These are phyloP conservation scores for Chaenocephalus aceratus DNA, from an alignment of 2,113 vertebrate species.

Conservation along the genomic window DNA sequence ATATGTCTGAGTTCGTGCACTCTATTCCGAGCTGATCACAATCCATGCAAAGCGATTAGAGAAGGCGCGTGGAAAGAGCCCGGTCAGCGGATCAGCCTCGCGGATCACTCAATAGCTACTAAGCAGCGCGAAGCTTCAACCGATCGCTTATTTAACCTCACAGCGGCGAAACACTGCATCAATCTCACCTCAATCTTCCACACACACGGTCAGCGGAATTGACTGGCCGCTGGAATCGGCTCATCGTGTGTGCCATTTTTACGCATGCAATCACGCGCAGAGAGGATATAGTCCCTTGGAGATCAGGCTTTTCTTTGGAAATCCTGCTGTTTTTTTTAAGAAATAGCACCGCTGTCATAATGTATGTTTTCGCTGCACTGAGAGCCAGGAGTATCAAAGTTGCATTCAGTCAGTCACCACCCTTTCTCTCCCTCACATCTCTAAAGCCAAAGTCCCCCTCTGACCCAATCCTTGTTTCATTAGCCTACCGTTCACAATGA, in stretches of 20 bases:
- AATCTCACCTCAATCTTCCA: slow-evolving; percentile 49
- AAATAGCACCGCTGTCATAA: slow-evolving; percentile 15
- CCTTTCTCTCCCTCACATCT: slow-evolving; percentile 22
- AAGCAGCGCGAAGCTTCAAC: slow-evolving; percentile 44
- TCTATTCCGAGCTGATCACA: slow-evolving; percentile 42
- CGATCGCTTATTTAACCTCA: slow-evolving; percentile 70
- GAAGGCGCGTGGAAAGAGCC: slow-evolving; percentile 54
- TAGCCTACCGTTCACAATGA: slow-evolving; percentile 11
- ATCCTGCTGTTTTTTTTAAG: slow-evolving; percentile 12
- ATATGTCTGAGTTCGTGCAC: slow-evolving; percentile 34
- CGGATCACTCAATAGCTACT: slow-evolving; percentile 63
- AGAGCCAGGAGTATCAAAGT: slow-evolving; percentile 63
- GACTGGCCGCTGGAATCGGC: background rate
- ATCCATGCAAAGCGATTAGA: slow-evolving; percentile 62
- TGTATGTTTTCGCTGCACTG: background rate
- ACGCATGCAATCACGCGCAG: slow-evolving; percentile 43
- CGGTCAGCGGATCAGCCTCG: slow-evolving; percentile 72
- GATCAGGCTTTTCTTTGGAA: background rate
- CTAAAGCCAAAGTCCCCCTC: slow-evolving; percentile 33
- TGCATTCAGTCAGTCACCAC: slow-evolving; percentile 46
- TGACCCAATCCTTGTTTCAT: slow-evolving; percentile 39
- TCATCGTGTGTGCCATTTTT: slow-evolving; percentile 45
- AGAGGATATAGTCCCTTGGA: background rate
- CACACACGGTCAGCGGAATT: slow-evolving; percentile 13
- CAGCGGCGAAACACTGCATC: slow-evolving; percentile 57